These are phyloP conservation scores for Neotoma lepida DNA, from an alignment of 2,113 vertebrate species.

Conservation along the genomic window DNA sequence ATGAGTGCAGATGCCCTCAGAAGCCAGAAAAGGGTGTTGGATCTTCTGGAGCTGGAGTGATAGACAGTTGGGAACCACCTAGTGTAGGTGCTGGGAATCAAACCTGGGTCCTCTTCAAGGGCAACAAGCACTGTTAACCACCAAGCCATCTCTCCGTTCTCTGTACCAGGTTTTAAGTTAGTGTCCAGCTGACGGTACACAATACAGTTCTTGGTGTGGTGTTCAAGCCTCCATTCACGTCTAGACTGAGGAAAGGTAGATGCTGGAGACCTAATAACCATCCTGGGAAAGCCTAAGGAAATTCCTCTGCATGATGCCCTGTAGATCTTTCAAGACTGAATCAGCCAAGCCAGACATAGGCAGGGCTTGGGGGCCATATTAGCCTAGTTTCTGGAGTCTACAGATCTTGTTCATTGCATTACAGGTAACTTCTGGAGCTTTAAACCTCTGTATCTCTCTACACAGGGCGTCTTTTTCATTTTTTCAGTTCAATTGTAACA, in stretches of 20 bases:
- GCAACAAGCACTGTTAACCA: not conserved
- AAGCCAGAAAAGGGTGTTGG: not conserved
- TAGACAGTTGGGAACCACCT: not conserved
- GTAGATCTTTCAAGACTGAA: no score
- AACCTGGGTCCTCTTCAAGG: not conserved
- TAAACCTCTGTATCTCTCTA: no score
- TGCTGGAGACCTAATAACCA: no score
- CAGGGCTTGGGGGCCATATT: not conserved
- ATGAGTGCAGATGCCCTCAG: not conserved
- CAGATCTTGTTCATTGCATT: not conserved
- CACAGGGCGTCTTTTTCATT: rapidly evolving
- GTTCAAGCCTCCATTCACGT: not conserved
- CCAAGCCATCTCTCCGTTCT: no score
- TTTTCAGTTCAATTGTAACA: no score
- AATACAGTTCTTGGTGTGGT: not conserved
- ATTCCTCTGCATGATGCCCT: not conserved
- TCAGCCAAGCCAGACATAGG: not conserved
- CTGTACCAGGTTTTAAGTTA: not conserved
- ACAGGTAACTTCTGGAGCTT: not conserved
- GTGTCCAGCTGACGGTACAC: rapidly evolving
- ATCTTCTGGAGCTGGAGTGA: not conserved
- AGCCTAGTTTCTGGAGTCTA: not conserved
- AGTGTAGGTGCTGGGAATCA: not conserved
- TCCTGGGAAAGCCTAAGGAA: not conserved
- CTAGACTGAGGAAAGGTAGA: not conserved